Conservation (phyloP, 2,888 invertebrate species). For the Yponomeuta cagnagella region DNA sequence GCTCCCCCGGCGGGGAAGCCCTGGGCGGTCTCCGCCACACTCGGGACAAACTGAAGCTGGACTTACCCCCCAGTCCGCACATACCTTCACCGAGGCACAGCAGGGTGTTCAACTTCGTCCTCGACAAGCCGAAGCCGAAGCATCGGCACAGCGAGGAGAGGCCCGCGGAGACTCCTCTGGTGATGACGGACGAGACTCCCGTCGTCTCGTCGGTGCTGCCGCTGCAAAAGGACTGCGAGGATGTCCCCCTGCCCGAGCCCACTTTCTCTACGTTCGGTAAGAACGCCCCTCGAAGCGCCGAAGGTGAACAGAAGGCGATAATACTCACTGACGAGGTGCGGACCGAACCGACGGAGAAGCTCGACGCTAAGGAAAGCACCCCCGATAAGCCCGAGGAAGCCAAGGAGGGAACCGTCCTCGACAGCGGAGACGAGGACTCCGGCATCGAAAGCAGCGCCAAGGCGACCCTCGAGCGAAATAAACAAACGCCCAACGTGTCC, state of each 20-base stretch:
- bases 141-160: constrained; percentile 26
- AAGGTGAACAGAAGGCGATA: constrained; percentile 38
- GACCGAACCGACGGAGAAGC: constrained; percentile 26
- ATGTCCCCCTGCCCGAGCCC: constrained; percentile 51
- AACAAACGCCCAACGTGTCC: constrained; percentile 11
- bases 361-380: constrained; percentile 31
- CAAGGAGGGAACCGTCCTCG: constrained; percentile 71
- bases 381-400: constrained; percentile 37
- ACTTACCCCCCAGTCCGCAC: constrained; percentile 78
- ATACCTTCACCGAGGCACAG: constrained; percentile 57
- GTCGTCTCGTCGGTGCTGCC: constrained; percentile 54
- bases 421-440: constrained; percentile 80
- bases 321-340: constrained; percentile 40
- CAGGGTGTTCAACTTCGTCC: constrained; percentile 61
- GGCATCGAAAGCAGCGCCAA: constrained; percentile 79
- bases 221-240: constrained; percentile 41
- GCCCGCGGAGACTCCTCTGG: constrained; percentile 25
- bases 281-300: constrained; percentile 30
- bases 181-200: constrained; percentile 39
- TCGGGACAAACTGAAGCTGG: constrained; percentile 81
- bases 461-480: constrained; percentile 71
- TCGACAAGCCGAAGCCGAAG: constrained; percentile 53
- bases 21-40: constrained; percentile 84
- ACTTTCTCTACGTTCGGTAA: constrained; percentile 79
- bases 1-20: constrained; percentile 57